Percentiles rank a stretch among this genome's conserved stretches.
Conservation (phyloP, 2,888 invertebrate species). For the Ecliptopera silaceata region DNA sequence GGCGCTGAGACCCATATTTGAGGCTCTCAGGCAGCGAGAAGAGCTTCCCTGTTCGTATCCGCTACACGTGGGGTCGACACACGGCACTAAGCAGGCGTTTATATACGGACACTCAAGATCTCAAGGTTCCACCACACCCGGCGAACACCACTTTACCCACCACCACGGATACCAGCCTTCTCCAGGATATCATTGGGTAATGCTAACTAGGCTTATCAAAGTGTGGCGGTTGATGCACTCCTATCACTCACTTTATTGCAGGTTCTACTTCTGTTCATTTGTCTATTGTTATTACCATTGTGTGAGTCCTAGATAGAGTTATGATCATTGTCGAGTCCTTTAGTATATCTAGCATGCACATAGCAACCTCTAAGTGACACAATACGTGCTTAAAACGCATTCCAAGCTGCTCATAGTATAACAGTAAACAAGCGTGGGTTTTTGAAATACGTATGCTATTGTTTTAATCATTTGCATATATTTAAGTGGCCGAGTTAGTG, state of each 20-base stretch:
- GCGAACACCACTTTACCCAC: slow-evolving; percentile 85
- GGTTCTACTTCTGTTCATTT: slow-evolving; percentile 56
- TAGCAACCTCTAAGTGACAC: slow-evolving; percentile 6
- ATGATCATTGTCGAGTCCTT: slow-evolving; percentile 54
- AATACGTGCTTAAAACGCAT: slow-evolving; percentile 1
- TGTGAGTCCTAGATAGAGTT: slow-evolving; percentile 52
- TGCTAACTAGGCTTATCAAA: slow-evolving; percentile 70
- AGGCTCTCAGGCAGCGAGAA: slow-evolving; percentile 95
- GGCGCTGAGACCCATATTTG: slow-evolving; percentile 98
- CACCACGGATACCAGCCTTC: slow-evolving; percentile 88
- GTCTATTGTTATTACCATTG: slow-evolving; percentile 51
- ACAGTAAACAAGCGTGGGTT: slow-evolving; percentile 29
- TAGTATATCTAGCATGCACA: slow-evolving; percentile 68
- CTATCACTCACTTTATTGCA: slow-evolving; percentile 53
- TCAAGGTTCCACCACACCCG: slow-evolving; percentile 85
- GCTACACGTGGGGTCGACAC: slow-evolving; percentile 90
- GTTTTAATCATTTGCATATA: not conserved
- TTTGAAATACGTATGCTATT: not conserved
- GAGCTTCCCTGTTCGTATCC: slow-evolving; percentile 96
- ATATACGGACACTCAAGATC: slow-evolving; percentile 85
- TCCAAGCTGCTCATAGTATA: slow-evolving; percentile 6
- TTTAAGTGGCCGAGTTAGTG: no score
- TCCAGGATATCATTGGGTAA: slow-evolving; percentile 91
- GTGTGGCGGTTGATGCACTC: slow-evolving; percentile 57
- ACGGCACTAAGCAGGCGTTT: slow-evolving; percentile 84